Base-by-base conservation (phyloP, 2,113 vertebrate genomes). In the Cebus imitator region DNA sequence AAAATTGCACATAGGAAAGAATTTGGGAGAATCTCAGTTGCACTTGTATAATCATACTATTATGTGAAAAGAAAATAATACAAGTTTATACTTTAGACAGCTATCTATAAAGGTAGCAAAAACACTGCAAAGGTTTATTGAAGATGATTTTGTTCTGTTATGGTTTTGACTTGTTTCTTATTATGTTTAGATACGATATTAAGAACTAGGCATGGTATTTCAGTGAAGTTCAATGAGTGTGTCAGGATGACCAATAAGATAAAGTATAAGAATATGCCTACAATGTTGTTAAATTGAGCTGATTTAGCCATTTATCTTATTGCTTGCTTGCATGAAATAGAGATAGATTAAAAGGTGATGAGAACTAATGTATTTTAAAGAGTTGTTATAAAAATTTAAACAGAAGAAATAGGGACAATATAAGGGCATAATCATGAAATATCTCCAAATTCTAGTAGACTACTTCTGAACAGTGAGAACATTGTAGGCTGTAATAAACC, bases 371-470 rank as follows among this genome's bases (percentile, higher is more conserved):
- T 91, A 37, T 84, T 94, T 90, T 66, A 94, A 50, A 45, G 61
- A 35, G 2, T 52, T 93, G 2, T 50, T 95, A 82, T 96, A 96
- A 82, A 96, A 96, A 18, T 76, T 93, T 86, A 83, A 96, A 73
- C 78, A 93, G 80, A 95, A 97, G 84, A 57, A 98, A 96, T 66
- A 96, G 25, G 32, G 30, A 52, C 7, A 68, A 76, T 96, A 35
- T 91, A 83, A 30, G 48, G n/a, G 13, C n/a, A 23, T 90, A 90
- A 90, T 21, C 52, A 58, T 96, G 83, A 97, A 96, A 95, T 96
- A 88, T 58, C 90, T 97, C 80, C 8, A 66, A 78, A 95, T 95
- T 96, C 6, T 27, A 35, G 20, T 95, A 76, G 70, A 52, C 3
- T 90, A 52, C 97, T 97, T 94, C 68, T 89, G 91, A 79, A 79